Percentiles rank a stretch among this genome's conserved stretches.
Conservation (phyloP, 2,888 invertebrate genomes). For the Galerucella nymphaeae region DNA sequence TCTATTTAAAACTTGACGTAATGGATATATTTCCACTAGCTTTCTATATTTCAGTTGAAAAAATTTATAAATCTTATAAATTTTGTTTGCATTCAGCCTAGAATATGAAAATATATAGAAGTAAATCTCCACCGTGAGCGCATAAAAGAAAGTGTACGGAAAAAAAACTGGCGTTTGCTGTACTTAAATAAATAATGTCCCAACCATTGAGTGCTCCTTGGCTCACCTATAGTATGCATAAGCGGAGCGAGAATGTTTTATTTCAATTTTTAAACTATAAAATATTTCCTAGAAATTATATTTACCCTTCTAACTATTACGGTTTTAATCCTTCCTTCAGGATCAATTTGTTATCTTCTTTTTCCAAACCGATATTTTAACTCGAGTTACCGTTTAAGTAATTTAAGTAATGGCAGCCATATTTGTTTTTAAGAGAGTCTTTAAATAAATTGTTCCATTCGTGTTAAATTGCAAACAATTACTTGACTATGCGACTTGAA, state of each 20-base stretch:
- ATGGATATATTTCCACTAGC: not conserved
- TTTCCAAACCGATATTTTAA: conserved; percentile 21
- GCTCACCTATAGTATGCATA: conserved; percentile 1
- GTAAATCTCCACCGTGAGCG: not conserved
- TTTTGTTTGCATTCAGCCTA: not conserved
- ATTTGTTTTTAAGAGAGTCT: conserved; percentile 24
- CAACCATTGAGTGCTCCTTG: not conserved
- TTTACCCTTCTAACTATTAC: too few relatives aligned
- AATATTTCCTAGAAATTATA: not conserved
- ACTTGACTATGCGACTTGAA: conserved; percentile 22
- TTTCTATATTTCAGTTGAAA: not conserved
- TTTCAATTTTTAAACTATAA: not conserved
- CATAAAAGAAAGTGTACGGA: not conserved
- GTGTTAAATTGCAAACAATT: conserved; percentile 19
- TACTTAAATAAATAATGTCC: conserved; percentile 4
- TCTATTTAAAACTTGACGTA: not conserved
- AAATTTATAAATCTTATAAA: not conserved
- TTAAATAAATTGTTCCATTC: conserved; percentile 19
- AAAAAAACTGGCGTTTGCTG: not conserved
- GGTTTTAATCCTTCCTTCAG: not conserved
- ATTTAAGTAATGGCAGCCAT: conserved; percentile 25
- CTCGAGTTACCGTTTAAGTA: conserved; percentile 20
- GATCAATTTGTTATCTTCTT: conserved; percentile 8
- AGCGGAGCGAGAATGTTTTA: not conserved
- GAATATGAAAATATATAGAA: not conserved